Percentiles rank a stretch among this genome's conserved stretches.
Conservation (phyloP, 2,888 invertebrate genomes). For the Rhogogaster chlorosoma region DNA sequence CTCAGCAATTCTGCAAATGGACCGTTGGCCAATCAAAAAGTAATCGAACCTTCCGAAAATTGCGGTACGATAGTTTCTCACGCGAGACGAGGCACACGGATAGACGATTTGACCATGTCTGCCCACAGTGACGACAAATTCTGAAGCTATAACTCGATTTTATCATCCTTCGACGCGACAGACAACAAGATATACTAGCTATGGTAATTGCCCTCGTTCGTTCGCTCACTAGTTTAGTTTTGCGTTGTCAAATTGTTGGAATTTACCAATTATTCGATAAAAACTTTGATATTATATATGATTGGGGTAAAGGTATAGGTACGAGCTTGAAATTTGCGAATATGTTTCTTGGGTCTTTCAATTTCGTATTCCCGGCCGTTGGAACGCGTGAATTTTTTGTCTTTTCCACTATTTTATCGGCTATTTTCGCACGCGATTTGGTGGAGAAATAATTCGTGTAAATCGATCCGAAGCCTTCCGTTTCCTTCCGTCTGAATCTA, state of each 20-base stretch:
- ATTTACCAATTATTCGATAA: too few species aligned
- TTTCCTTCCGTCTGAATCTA: background rate
- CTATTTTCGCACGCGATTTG: background rate
- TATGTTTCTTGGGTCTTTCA: background rate
- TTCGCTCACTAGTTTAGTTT: too few species aligned
- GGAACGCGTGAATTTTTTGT: background rate
- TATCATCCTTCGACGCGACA: background rate
- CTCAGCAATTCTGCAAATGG: slow-evolving; percentile 4
- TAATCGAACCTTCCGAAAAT: background rate
- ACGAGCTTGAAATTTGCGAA: background rate
- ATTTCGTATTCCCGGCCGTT: background rate
- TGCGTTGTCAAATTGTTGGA: too few species aligned
- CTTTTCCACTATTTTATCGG: too few species aligned
- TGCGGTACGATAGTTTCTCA: background rate
- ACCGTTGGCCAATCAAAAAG: background rate
- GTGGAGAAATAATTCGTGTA: background rate
- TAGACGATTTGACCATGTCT: background rate
- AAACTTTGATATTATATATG: too few species aligned
- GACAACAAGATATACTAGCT: slow-evolving; percentile 7
- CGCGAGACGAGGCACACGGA: background rate
- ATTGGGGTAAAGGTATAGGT: background rate
- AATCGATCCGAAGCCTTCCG: background rate
- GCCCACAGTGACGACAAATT: background rate
- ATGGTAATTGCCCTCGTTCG: too few species aligned
- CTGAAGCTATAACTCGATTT: slow-evolving; percentile 10